Evolutionary conservation across 1,140 invertebrate species (phyloP).

Genomic region (Agraylea sexmaculata): DNA sequence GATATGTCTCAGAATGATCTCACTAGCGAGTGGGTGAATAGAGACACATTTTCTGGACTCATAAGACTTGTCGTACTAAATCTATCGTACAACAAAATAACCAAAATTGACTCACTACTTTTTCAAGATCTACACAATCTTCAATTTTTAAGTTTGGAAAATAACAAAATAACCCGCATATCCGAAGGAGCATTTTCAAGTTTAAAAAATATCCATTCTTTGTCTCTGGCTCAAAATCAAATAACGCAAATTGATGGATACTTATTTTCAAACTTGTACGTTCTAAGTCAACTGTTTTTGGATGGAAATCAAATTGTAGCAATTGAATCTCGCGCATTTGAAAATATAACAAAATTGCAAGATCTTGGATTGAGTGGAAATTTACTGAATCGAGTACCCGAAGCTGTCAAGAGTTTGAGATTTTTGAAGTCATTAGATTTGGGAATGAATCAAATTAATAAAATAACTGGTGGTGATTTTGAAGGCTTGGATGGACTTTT

Average conservation of each 20-base stretch:
- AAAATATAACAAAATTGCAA: constrained; percentile 65
- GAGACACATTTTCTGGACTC: constrained; percentile 66
- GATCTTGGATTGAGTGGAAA: constrained; percentile 74
- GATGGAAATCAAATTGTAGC: constrained; percentile 61
- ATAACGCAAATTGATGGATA: constrained; percentile 55
- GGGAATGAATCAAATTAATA: constrained; percentile 63
- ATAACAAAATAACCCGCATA: constrained; percentile 61
- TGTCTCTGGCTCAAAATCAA: constrained; percentile 64
- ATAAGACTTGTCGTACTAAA: constrained; percentile 63
- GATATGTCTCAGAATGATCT: constrained; percentile 70
- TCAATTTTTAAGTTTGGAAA: constrained; percentile 63
- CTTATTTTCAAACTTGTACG: constrained; percentile 62
- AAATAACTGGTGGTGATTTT: constrained; percentile 48
- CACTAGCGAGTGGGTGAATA: constrained; percentile 65
- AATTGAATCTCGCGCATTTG: constrained; percentile 62
- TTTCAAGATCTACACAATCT: constrained; percentile 67
- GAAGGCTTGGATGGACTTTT: constrained; percentile 51
- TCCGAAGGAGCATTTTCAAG: constrained; percentile 63
- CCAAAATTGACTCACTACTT: constrained; percentile 55
- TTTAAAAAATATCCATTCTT: constrained; percentile 63
- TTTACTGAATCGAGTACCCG: constrained; percentile 58
- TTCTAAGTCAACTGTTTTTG: constrained; percentile 61
- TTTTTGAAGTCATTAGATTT: constrained; percentile 66
- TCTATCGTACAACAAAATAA: constrained; percentile 62
- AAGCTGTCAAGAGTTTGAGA: constrained; percentile 52